Base-by-base conservation (phyloP, 2,888 invertebrate genomes). In the Lamellibrachia columna region DNA sequence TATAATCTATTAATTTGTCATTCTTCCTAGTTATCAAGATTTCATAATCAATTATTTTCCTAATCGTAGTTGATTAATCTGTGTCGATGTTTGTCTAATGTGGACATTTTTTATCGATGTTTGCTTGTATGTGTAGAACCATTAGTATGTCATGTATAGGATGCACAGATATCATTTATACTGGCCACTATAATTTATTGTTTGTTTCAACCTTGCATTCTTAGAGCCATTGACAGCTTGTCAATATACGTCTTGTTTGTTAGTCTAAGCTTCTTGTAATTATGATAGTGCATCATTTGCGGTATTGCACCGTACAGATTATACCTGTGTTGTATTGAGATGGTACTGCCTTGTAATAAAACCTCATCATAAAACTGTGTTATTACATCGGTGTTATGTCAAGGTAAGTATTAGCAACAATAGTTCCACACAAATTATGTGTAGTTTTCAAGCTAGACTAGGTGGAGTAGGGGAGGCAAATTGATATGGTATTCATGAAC, bases 291-390 rank as follows among this genome's bases (percentile, higher is more conserved):
- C 75, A 75, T 15, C 75, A 75, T 75, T 75, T 22, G 22, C 22
- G 22, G 75, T 75, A 75, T 15, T 22, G 22, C 75, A 75, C 75
- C 75, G 11, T 75, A 22, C 75, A 75, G 22, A 75, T 75, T 75
- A 75, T 75, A 75, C 15, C 75, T 11, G 22, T 75, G 75, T 75
- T 75, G 75, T 75, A 75, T 75, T 75, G 75, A 75, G 75, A 75
- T 75, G 75, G 75, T 75, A 75, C 58, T 75, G 75, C 75, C 75
- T 75, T 75, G 75, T 75, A 75, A 75, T 75, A 75, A 75, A 75
- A 75, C n/a, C 75, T 75, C 75, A 75, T 75, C 75, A 75, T 75
- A 75, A 75, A 40, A 75, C 75, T 15, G 6, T 15, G 6, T n/a
- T 0, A 3, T 75, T 75, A 75, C 6, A 6, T 11, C n/a, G 75